Percentiles rank a stretch among this genome's conserved stretches.
phyloP scores from a whole-genome alignment of 2,888 invertebrate genomes.

The Odontocolon sp. region DNA sequence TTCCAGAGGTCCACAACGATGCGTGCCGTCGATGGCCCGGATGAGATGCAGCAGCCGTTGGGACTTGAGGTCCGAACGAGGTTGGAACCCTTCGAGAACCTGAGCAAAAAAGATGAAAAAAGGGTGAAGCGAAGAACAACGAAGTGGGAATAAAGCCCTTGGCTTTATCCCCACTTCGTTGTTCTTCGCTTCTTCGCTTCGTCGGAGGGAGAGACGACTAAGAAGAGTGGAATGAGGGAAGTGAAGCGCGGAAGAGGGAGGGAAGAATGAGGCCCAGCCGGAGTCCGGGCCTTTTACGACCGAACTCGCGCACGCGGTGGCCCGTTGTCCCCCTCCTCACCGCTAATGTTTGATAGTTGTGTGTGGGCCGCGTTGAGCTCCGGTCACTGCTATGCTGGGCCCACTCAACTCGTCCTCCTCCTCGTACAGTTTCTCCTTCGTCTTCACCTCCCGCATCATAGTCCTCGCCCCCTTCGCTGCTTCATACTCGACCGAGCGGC shows the following conservation, averaged over 20 bases:
- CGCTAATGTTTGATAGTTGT: constrained; percentile 73
- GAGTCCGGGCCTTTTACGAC: constrained; percentile 69
- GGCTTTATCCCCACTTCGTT: constrained; percentile 12
- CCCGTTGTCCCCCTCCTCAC: constrained; percentile 63
- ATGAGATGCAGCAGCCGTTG: constrained; percentile 38
- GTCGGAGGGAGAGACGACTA: constrained; percentile 28
- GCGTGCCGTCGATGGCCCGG: constrained; percentile 28
- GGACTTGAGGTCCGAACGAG: constrained; percentile 10
- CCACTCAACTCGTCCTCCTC: constrained; percentile 6
- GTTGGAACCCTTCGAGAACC: constrained; percentile 15
- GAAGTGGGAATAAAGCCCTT: constrained; percentile 12
- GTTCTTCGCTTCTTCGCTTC: background rate
- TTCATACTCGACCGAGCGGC: constrained; percentile 61
- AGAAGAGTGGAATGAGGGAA: constrained; percentile 32
- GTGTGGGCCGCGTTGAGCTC: constrained; percentile 61
- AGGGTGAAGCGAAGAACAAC: background rate
- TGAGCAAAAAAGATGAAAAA: constrained; percentile 8
- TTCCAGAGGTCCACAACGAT: constrained; percentile 47
- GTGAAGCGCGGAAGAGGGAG: constrained; percentile 44
- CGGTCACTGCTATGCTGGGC: background rate
- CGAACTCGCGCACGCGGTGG: constrained; percentile 66
- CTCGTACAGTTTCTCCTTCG: constrained; percentile 15
- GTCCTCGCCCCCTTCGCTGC: constrained; percentile 18
- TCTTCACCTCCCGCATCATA: constrained; percentile 10
- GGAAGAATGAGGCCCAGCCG: constrained; percentile 48